Evolutionary conservation across 2,113 vertebrate species (phyloP), one percentile per base, ranked within the genome.

Genomic region (Fregata magnificens): DNA sequence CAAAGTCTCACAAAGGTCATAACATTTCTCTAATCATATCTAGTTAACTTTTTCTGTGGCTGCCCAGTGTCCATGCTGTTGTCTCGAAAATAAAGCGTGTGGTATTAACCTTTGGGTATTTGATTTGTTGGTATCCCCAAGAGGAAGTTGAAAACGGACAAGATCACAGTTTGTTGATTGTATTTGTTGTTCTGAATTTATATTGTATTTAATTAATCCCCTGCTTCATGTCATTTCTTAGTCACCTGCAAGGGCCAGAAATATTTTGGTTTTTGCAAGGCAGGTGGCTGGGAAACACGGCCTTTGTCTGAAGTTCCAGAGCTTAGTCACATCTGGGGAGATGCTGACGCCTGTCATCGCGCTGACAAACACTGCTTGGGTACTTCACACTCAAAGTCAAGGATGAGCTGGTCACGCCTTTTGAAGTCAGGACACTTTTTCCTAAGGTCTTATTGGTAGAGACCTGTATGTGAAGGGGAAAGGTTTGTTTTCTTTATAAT

Each of bases 1-100:
- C 93, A 85, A 94, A 95, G 74, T 85, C 91, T 95, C 71, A 62
- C 70, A 94, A 96, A 97, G 91, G 84, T 88, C n/a, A 0, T 91
- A 95, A 82, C 96, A 94, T 95, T 97, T 93, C 93, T 94, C 91
- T 96, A 97, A 91, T 90, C 62, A 53, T 87, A 94, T 85, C 82
- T 69, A 50, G 78, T 49, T 97, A 85, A 73, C 70, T 85, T 94
- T 96, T 91, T 40, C 53, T 91, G 49, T 95, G 91, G 45, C 86
- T 93, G 86, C 52, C 82, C 44, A 77, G 62, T 87, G 91, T 91
- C 78, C 81, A 81, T 73, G 81, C 67, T 80, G 58, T 80, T 82
- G 45, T 88, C 59, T 82, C 4, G 7, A 78, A 91, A 88, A 61
- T 40, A 88, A 59, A 36, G n/a, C 2, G 4, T 67, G 65, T 36